Percentiles rank a stretch among this genome's conserved stretches.
phyloP scores from a whole-genome alignment of 92 coral and sea anemone species.

The Nematostella vectensis region DNA sequence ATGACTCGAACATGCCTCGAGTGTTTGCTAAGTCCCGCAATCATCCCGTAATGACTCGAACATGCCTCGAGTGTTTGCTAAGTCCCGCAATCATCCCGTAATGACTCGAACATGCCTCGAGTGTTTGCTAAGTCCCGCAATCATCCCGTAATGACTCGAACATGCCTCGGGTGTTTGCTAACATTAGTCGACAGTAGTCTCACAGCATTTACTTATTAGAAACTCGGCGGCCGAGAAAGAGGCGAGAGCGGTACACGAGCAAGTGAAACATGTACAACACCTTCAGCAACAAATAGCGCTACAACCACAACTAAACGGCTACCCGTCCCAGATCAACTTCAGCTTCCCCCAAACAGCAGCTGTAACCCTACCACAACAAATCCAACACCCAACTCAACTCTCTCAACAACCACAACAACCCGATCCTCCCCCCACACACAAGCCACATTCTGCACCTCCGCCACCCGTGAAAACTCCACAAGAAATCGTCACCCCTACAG shows the following conservation, averaged over 20 bases:
- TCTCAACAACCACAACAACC: slow-evolving; percentile 32
- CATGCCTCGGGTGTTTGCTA: too few species aligned
- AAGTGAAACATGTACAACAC: slow-evolving; percentile 92
- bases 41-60: too few species aligned
- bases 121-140: too few species aligned
- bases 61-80: too few species aligned
- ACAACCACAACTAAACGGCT: slow-evolving; percentile 66
- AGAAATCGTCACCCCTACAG: slow-evolving; percentile 41
- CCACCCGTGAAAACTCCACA: slow-evolving; percentile 38
- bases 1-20: too few species aligned
- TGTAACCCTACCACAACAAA: slow-evolving; percentile 40
- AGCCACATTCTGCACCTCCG: slow-evolving; percentile 7
- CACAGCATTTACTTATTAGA: slow-evolving; percentile 19
- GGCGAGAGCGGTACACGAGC: slow-evolving; percentile 84
- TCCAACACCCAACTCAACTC: slow-evolving; percentile 43
- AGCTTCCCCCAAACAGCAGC: slow-evolving; percentile 74
- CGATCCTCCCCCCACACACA: slow-evolving; percentile 19
- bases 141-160: too few species aligned
- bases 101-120: too few species aligned
- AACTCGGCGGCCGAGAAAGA: slow-evolving; percentile 95
- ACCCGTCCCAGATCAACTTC: slow-evolving; percentile 85
- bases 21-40: too few species aligned
- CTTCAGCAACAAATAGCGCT: slow-evolving; percentile 75
- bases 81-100: too few species aligned
- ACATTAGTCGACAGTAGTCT: too few species aligned